Conservation (phyloP, 2,888 invertebrate species). For the Drosophila neonasuta region DNA sequence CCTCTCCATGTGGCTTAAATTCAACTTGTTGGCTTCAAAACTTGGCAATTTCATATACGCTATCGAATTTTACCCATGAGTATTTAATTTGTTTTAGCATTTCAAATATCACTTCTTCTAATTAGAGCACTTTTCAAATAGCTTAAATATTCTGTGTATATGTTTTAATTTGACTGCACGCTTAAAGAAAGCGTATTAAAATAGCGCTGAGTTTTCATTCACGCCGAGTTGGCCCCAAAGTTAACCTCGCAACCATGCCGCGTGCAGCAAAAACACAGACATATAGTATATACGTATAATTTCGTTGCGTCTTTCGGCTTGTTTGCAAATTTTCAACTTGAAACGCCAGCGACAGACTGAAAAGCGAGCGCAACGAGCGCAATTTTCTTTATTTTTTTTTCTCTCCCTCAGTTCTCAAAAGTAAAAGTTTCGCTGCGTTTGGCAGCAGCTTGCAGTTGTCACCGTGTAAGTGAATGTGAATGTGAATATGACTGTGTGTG, state of each 20-base stretch:
- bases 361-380: constrained; percentile 51
- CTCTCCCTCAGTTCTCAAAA: constrained; percentile 37
- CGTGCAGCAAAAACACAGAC: not conserved
- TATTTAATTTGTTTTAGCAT: constrained; percentile 11
- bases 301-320: constrained; percentile 54
- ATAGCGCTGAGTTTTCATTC: constrained; percentile 7
- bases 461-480: constrained; percentile 20
- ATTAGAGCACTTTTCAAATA: too few relatives aligned
- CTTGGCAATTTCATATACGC: constrained; percentile 47
- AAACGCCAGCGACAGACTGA: constrained; percentile 66
- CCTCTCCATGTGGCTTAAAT: constrained; percentile 61
- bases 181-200: constrained; percentile 19
- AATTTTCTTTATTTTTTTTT: constrained; percentile 38
- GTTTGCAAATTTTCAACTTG: constrained; percentile 74
- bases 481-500: constrained; percentile 5
- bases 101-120: not conserved
- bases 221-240: constrained; percentile 20
- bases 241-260: constrained; percentile 34
- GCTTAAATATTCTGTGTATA: too few relatives aligned
- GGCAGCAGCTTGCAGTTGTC: constrained; percentile 63
- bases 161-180: not conserved
- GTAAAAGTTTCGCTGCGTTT: constrained; percentile 61
- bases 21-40: constrained; percentile 56
- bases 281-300: constrained; percentile 31
- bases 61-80: not conserved